phyloP scores from a whole-genome alignment of 2,797 vertebrate species.

The Crypturellus tataupa region DNA sequence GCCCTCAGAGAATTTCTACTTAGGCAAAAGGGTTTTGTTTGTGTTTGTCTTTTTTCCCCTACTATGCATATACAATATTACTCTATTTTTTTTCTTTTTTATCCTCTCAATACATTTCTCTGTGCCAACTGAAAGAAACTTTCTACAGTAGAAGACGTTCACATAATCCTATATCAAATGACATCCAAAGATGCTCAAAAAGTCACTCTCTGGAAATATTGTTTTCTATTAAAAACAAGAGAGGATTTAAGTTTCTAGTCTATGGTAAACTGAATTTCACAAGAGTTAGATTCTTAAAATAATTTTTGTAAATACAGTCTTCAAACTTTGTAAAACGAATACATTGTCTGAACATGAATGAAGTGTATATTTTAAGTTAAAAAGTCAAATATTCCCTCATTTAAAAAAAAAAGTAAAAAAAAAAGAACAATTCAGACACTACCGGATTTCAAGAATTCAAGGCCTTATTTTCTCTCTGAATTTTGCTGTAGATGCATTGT shows the following conservation, averaged over 20 bases:
- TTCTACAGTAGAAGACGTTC: neutral
- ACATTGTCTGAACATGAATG: neutral
- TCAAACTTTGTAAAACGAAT: neutral
- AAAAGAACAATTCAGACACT: neutral
- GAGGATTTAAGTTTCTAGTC: neutral
- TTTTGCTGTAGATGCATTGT: neutral
- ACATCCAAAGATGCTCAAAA: neutral
- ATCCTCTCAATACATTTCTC: neutral
- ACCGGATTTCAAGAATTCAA: neutral
- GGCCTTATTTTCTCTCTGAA: neutral
- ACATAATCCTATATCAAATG: neutral
- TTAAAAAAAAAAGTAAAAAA: neutral
- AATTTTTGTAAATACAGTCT: neutral
- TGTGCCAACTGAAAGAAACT: neutral
- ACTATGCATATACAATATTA: neutral
- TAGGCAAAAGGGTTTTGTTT: neutral
- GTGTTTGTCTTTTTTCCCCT: neutral
- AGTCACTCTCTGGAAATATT: neutral
- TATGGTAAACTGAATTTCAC: conserved; percentile 6
- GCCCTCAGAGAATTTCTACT: neutral
- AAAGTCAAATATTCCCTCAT: neutral
- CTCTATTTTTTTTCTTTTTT: neutral
- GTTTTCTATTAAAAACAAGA: neutral
- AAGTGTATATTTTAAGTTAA: neutral
- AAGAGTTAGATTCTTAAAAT: neutral